These are phyloP conservation scores for Epirrhoe tristata DNA, from an alignment of 2,888 invertebrate species.

Conservation along the genomic window DNA sequence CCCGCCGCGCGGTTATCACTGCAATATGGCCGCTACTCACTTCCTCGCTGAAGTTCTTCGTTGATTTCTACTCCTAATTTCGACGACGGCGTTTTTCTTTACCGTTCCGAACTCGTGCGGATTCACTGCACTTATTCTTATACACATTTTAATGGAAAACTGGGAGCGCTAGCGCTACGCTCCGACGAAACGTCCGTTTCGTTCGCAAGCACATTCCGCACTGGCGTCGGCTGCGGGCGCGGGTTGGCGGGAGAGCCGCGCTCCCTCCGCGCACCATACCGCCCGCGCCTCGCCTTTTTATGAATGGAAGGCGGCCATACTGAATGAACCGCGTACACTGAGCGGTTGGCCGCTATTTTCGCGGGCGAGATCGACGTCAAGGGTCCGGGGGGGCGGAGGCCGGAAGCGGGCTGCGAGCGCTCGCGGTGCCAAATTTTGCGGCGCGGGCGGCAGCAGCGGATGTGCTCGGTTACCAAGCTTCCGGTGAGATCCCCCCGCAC, in stretches of 20 bases:
- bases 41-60: conserved; percentile 86
- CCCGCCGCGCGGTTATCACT: conserved; percentile 86
- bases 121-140: conserved; percentile 86
- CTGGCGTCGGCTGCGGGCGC: conserved; percentile 82
- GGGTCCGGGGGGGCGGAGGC: conserved; percentile 78
- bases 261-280: conserved; percentile 81
- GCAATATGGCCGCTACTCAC: conserved; percentile 86
- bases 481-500: conserved; percentile 84
- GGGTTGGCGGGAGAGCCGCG: conserved; percentile 80
- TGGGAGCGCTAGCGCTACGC: conserved; percentile 85
- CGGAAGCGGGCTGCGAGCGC: conserved; percentile 83
- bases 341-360: conserved; percentile 85
- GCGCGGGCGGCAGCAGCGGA: conserved; percentile 84
- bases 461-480: conserved; percentile 84
- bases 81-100: conserved; percentile 83
- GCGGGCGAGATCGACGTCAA: conserved; percentile 78
- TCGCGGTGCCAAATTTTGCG: conserved; percentile 85
- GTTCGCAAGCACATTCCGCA: conserved; percentile 85
- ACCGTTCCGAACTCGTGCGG: conserved; percentile 85
- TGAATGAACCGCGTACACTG: conserved; percentile 88
- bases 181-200: conserved; percentile 87
- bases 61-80: conserved; percentile 85
- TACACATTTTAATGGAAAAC: conserved; percentile 86
- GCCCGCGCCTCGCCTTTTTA: conserved; percentile 87
- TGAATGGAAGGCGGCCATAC: conserved; percentile 90